Percentiles rank a stretch among this genome's conserved stretches.
phyloP scores from a whole-genome alignment of 2,113 vertebrate species.

The Tachuris rubrigastra region DNA sequence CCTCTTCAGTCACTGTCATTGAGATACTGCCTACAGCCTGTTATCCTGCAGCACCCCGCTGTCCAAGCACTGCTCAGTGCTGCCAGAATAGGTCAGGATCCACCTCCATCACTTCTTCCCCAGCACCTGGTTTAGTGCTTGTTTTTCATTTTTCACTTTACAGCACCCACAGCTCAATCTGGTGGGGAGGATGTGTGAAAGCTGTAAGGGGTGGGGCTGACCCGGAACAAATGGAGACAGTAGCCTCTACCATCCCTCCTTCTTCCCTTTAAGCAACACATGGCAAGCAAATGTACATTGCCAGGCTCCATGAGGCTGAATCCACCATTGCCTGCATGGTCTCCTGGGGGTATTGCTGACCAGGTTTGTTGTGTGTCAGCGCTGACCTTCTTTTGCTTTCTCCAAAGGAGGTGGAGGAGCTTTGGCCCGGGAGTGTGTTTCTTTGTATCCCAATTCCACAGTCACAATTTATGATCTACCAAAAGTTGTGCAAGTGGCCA shows the following conservation, averaged over 20 bases:
- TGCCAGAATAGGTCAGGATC: rapidly evolving
- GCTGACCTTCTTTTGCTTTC: not conserved
- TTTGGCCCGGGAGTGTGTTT: conserved; percentile 79
- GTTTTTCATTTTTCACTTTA: not conserved
- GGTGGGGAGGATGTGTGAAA: rapidly evolving
- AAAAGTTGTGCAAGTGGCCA: conserved; percentile 74
- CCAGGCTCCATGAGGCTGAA: not conserved
- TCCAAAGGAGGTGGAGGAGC: conserved; percentile 85
- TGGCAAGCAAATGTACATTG: not conserved
- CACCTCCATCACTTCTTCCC: not conserved
- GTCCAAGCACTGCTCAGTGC: not conserved
- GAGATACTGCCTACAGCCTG: not conserved
- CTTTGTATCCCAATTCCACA: conserved; percentile 77
- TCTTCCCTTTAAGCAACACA: not conserved
- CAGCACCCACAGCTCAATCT: not conserved
- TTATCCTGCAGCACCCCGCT: rapidly evolving
- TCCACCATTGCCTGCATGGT: rapidly evolving
- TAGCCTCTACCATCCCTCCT: not conserved
- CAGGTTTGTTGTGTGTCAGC: not conserved
- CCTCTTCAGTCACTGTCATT: not conserved
- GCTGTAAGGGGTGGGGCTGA: not conserved
- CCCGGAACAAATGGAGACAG: not conserved
- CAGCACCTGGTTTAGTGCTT: not conserved
- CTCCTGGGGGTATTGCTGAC: not conserved
- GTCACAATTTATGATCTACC: conserved; percentile 87